Evolutionary conservation across 2,113 vertebrate genomes (phyloP).

Genomic region (Grus americana): DNA sequence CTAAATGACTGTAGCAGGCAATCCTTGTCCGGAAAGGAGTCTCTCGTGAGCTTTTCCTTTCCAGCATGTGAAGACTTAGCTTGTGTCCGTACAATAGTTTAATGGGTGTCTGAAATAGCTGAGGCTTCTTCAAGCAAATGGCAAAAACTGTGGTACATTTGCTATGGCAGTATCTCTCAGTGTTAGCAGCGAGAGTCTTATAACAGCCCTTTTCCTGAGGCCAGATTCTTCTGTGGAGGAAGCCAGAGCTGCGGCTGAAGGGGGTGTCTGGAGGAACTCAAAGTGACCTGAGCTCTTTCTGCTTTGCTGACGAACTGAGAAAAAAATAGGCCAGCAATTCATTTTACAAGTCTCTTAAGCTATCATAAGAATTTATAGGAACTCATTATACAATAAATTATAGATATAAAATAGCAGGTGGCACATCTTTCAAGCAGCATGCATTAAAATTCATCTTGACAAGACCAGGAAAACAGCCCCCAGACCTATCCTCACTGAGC

Average conservation of each 20-base stretch:
- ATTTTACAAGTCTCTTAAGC: constrained; percentile 8
- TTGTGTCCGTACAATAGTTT: neutral
- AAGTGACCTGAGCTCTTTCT: neutral
- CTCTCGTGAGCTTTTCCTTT: neutral
- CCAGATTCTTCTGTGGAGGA: neutral
- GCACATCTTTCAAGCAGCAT: constrained; percentile 15
- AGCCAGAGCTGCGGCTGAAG: neutral
- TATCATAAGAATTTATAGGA: constrained; percentile 25
- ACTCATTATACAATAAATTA: constrained; percentile 29
- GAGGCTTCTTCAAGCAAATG: neutral
- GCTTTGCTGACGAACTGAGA: neutral
- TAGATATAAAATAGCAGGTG: constrained; percentile 62
- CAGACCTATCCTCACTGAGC: neutral
- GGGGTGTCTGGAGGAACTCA: neutral
- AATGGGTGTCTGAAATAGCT: neutral
- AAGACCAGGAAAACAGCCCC: constrained; percentile 9
- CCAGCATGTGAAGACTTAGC: neutral
- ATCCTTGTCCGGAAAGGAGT: neutral
- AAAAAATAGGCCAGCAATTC: neutral
- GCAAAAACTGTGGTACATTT: neutral
- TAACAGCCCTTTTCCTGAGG: neutral
- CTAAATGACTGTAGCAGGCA: neutral
- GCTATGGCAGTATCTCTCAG: neutral
- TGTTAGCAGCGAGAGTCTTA: neutral
- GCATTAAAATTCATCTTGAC: constrained; percentile 40